These are phyloP conservation scores for Tetrax tetrax DNA, from an alignment of 2,113 vertebrate genomes.

Conservation along the genomic window DNA sequence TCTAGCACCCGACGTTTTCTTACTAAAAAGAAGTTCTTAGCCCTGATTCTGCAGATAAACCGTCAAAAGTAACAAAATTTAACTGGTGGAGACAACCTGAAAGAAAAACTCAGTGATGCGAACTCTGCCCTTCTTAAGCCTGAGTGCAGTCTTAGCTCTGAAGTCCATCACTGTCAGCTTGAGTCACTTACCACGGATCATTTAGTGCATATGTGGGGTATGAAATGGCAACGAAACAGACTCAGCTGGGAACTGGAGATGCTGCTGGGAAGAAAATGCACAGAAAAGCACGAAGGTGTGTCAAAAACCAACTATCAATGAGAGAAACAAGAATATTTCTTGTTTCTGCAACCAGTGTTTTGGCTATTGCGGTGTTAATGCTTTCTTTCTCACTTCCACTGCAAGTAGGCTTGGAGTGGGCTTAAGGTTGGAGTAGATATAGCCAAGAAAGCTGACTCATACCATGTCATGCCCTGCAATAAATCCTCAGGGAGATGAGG, in stretches of 20 bases:
- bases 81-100: slow-evolving; percentile 17
- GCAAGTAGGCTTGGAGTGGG: not conserved
- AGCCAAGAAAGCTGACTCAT: not conserved
- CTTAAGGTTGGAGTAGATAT: not conserved
- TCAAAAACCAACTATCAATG: not conserved
- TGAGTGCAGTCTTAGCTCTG: not conserved
- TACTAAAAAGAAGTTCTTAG: not conserved
- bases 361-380: not conserved
- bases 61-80: slow-evolving; percentile 22
- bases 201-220: not conserved
- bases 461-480: not conserved
- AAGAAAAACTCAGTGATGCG: not conserved
- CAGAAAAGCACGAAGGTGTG: not conserved
- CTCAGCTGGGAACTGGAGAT: not conserved
- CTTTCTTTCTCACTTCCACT: not conserved
- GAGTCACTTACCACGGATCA: not conserved
- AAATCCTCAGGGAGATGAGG: not conserved
- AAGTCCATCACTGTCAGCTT: slow-evolving; percentile 47
- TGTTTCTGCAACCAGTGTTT: not conserved
- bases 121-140: slow-evolving; percentile 17
- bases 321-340: not conserved
- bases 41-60: not conserved
- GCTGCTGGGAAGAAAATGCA: not conserved
- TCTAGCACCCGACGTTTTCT: not conserved
- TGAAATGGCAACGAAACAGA: not conserved